Base-by-base conservation (phyloP, 2,113 vertebrate genomes). In the Crypturellus undulatus region DNA sequence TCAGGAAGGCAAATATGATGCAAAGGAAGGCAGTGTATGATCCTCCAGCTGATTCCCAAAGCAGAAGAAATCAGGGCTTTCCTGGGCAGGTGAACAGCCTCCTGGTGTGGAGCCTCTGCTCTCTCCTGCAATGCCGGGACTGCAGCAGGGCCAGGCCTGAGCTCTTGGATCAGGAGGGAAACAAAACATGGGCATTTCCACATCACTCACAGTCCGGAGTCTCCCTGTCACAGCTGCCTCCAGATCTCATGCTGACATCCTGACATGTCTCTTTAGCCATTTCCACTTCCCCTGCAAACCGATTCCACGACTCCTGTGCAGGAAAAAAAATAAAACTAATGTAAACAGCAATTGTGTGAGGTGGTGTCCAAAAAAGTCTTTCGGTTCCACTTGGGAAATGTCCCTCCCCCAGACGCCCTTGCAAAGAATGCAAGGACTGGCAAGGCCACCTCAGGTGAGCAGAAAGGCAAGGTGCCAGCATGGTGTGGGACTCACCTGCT, bases 311-410 rank as follows among this genome's bases (percentile, higher is more conserved):
- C 38, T 54, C 49, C 36, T 10, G 6, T 12, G 28, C n/a, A 30
- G 51, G 18, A 72, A 88, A 63, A 89, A 47, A 49, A 21, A 59
- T 86, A 62, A 96, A 94, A 93, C 42, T 72, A 84, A 90, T 93
- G 87, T 62, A 71, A 94, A 73, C 91, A 38, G 30, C 21, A 22
- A 72, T 79, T 43, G n/a, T 73, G 69, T 11, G 49, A 78, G 42
- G 70, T 1, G 1, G 77, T 77, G 34, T 79, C 58, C 69, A 68
- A 68, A 91, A 97, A 92, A 90, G 22, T 36, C 43, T 51, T 26
- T 63, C 43, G 40, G 20, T 21, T 2, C 34, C 24, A 51, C 62
- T 38, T 28, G 51, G 28, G 51, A 45, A 85, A 18, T 9, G 14
- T 14, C 21, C 15, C 72, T 49, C 45, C 28, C 1, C 0, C 13